Conservation (phyloP, 2,797 vertebrate species). For the Argentina silus region DNA sequence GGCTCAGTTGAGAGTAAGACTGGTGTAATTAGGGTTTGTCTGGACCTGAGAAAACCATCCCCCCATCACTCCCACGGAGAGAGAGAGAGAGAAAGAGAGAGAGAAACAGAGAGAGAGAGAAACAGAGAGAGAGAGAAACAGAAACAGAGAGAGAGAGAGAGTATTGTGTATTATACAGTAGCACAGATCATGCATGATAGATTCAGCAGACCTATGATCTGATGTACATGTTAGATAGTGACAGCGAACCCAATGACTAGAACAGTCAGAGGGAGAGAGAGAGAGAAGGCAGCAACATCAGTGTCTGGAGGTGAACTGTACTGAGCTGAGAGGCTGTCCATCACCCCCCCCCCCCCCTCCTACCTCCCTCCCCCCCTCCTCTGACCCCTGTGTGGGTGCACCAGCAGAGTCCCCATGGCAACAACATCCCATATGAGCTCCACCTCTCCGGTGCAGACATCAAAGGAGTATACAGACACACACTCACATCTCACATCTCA, state of each 20-base stretch:
- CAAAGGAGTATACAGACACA: not conserved
- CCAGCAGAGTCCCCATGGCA: conserved; percentile 68
- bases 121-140: not conserved
- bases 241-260: not conserved
- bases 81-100: not conserved
- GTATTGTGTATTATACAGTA: not conserved
- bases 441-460: conserved; percentile 14
- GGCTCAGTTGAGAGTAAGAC: too few species aligned
- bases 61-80: not conserved
- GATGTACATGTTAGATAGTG: not conserved
- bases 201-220: too few species aligned
- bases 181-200: too few species aligned
- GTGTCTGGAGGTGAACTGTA: conserved; percentile 24
- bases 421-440: conserved; percentile 59
- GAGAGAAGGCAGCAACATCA: conserved; percentile 1
- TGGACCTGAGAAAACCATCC: not conserved
- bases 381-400: conserved; percentile 61
- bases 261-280: not conserved
- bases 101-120: conserved; percentile 21
- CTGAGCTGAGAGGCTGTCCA: conserved; percentile 30
- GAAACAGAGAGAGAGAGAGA: not conserved
- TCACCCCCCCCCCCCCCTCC: conserved; percentile 31
- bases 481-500: not conserved
- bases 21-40: not conserved
- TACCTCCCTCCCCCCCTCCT: conserved; percentile 9